phyloP scores from a whole-genome alignment of 2,888 invertebrate genomes.

The Ormyrus rosae region DNA sequence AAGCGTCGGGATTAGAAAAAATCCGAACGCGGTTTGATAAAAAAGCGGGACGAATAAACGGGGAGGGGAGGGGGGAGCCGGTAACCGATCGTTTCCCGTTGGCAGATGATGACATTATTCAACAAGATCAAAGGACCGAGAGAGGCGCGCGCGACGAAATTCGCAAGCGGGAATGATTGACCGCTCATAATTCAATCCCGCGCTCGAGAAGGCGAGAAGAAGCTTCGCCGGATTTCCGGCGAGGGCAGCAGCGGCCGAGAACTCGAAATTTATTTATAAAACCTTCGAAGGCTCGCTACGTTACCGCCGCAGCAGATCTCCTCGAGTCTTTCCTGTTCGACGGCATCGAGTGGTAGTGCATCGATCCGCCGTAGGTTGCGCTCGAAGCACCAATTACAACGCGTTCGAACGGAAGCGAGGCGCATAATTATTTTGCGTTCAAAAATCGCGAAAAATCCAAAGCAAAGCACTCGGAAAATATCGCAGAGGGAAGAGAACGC shows the following conservation, averaged over 20 bases:
- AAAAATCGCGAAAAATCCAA: background rate
- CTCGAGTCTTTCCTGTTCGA: background rate
- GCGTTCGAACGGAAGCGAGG: too few species aligned
- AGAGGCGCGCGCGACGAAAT: background rate
- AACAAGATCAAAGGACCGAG: constrained; percentile 21
- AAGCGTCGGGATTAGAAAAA: too few species aligned
- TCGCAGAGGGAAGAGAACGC: too few species aligned
- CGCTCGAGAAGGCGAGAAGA: constrained; percentile 41
- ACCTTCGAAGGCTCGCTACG: constrained; percentile 13
- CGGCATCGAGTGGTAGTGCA: too few species aligned
- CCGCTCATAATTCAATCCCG: constrained; percentile 9
- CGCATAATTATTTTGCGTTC: background rate
- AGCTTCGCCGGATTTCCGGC: constrained; percentile 60
- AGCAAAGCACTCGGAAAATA: background rate
- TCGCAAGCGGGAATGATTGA: background rate
- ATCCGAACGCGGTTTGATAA: background rate
- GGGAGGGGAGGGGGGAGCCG: too few species aligned
- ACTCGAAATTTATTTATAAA: constrained; percentile 47
- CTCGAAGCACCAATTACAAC: too few species aligned
- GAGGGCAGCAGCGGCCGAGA: constrained; percentile 65
- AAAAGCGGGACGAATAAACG: constrained; percentile 6
- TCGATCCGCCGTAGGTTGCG: too few species aligned
- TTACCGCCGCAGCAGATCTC: constrained; percentile 1
- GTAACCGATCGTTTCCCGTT: constrained; percentile 20
- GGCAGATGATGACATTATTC: background rate